Evolutionary conservation across 1,140 invertebrate genomes (phyloP), one percentile per base, ranked within the genome.

Genomic region (Dendroctonus valens): DNA sequence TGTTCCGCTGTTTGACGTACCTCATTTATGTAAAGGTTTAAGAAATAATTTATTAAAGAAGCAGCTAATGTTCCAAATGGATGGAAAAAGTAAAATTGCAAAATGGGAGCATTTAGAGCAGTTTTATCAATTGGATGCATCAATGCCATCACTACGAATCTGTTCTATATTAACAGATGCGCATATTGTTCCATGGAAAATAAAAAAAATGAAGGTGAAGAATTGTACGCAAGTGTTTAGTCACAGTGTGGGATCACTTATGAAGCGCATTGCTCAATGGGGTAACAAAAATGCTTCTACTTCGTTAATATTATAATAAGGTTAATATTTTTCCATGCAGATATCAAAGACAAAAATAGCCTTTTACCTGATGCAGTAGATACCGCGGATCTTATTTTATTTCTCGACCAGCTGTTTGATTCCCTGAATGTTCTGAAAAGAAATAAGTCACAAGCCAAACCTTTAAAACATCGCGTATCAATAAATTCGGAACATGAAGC

Each of bases 1-100:
- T 38, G 39, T 75, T 39, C 75, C 74, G 8, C 57, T 75, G 7
- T 76, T 66, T 68, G 75, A 75, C 61, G 65, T 73, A 41, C 76
- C 77, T 12, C 75, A 79, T 57, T 55, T 79, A 11, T 68, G 77
- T 26, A 77, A 77, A 67, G 70, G 75, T 5, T 63, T 76, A 7
- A 40, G 75, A 26, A 76, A 78, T 65, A 77, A 76, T 70, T 69
- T 77, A 42, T 48, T 75, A 12, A 74, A 54, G 5, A 74, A 77
- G 66, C 46, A 76, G 64, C 53, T 76, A 58, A 59, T 68, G 61
- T 74, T 64, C 54, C 44, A 7, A 5, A 14, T 44, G 38, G 42
- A 74, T 51, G 58, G 44, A 7, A 61, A 44, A 44, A 49, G 46
- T n/a, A 65, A 54, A 49, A 61, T 51, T 15, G 72, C 71, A 40